Conservation (phyloP, 2,113 vertebrate species). For the Austrofundulus limnaeus region DNA sequence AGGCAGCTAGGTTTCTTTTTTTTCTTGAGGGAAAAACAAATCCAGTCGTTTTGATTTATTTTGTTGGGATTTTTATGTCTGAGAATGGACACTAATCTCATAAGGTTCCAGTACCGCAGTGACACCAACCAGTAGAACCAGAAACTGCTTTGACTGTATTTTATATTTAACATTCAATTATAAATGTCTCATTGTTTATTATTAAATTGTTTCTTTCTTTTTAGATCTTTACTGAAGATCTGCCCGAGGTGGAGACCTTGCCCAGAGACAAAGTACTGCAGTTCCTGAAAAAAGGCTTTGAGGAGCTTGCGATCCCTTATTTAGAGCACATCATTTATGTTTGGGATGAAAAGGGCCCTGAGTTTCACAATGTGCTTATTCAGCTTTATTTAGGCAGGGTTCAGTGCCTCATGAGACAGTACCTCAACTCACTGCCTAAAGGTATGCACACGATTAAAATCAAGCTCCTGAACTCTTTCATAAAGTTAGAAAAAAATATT, state of each 20-base stretch:
- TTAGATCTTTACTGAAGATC: constrained; percentile 98
- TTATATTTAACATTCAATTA: not conserved
- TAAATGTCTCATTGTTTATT: too few relatives aligned
- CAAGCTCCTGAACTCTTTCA: not conserved
- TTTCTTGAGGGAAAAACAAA: too few relatives aligned
- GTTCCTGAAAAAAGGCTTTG: constrained; percentile 93
- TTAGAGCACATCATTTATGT: constrained; percentile 92
- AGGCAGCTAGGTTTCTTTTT: too few relatives aligned
- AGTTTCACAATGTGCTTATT: constrained; percentile 95
- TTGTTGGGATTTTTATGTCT: too few relatives aligned
- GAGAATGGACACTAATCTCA: not conserved
- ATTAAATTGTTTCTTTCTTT: not conserved
- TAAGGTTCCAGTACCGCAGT: not conserved
- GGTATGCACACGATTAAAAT: constrained; percentile 72
- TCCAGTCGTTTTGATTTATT: too few relatives aligned
- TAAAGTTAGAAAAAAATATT: not conserved
- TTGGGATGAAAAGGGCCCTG: constrained; percentile 88
- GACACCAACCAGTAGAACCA: not conserved
- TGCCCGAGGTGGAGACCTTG: constrained; percentile 91
- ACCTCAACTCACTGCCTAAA: constrained; percentile 87
- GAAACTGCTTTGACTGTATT: not conserved
- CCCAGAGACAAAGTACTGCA: constrained; percentile 88
- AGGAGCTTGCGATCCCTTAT: constrained; percentile 91
- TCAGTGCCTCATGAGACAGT: constrained; percentile 94
- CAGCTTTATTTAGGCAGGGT: constrained; percentile 95